Conservation (phyloP, 2,797 vertebrate genomes). For the Acrossocheilus wenchowensis region DNA sequence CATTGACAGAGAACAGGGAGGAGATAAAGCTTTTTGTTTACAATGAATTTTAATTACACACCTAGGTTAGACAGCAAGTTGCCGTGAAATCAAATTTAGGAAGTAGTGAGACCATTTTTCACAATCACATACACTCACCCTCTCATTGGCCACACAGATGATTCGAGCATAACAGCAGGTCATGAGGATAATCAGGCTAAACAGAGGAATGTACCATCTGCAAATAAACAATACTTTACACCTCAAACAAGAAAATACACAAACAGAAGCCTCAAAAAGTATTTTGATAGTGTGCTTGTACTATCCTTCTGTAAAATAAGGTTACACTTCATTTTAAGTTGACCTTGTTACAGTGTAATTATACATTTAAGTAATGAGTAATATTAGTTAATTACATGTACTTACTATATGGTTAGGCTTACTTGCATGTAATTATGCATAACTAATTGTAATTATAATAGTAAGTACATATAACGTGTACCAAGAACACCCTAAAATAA, state of each 20-base stretch:
- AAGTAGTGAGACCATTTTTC: not conserved
- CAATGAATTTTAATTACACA: not conserved
- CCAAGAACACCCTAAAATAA: not conserved
- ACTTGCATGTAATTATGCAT: no score
- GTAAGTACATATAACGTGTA: not conserved
- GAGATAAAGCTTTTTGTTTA: not conserved
- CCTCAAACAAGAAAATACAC: not conserved
- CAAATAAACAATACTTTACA: conserved; percentile 26
- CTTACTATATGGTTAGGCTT: not conserved
- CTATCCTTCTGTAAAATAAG: not conserved
- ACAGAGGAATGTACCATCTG: conserved; percentile 84
- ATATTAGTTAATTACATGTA: not conserved
- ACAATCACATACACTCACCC: conserved; percentile 67
- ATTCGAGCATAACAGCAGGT: conserved; percentile 84
- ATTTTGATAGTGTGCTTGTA: not conserved
- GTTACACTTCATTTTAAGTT: not conserved
- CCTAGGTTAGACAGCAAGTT: not conserved
- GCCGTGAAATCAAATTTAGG: not conserved
- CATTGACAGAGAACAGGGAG: not conserved
- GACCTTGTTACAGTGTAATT: not conserved
- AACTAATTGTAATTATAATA: not conserved
- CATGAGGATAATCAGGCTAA: conserved; percentile 86
- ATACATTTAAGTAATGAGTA: not conserved
- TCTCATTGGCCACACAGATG: conserved; percentile 82
- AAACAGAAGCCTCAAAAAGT: not conserved